Evolutionary conservation across 2,888 invertebrate genomes (phyloP).

Genomic region (Rapana venosa): DNA sequence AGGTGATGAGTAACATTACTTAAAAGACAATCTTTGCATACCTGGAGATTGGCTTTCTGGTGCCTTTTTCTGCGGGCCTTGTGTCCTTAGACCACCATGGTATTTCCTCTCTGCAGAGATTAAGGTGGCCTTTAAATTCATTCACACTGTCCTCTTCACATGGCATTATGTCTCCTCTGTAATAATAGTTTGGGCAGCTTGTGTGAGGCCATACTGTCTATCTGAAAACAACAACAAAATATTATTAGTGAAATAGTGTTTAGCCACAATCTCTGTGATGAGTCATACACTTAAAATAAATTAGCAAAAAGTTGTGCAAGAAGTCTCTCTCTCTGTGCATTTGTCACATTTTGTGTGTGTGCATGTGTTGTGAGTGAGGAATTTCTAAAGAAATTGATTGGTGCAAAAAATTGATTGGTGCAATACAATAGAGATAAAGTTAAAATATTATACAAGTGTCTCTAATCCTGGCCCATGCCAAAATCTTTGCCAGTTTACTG

Average conservation of each 20-base stretch:
- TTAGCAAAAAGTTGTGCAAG: no score
- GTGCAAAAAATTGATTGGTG: no score
- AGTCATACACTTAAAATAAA: neutral
- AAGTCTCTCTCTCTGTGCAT: no score
- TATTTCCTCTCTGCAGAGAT: slow-evolving; percentile 68
- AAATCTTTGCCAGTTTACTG: no score
- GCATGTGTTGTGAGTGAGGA: neutral
- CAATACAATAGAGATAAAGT: no score
- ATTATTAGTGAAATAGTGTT: no score
- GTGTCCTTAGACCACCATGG: slow-evolving; percentile 68
- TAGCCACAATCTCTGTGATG: neutral
- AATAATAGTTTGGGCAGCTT: slow-evolving; percentile 59
- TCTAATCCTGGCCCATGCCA: no score
- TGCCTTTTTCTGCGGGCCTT: slow-evolving; percentile 53
- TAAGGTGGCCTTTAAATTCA: slow-evolving; percentile 76
- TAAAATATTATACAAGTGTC: no score
- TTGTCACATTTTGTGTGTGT: neutral
- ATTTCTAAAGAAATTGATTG: no score
- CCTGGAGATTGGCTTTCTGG: slow-evolving; percentile 67
- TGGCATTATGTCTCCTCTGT: slow-evolving; percentile 58
- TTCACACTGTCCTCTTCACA: slow-evolving; percentile 74
- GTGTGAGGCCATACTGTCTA: slow-evolving; percentile 19
- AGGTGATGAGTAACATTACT: no score
- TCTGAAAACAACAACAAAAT: no score
- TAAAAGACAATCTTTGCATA: slow-evolving; percentile 34